Percentiles rank a stretch among this genome's conserved stretches.
Conservation (phyloP, 2,888 invertebrate species). For the Malthinus flaveolus region DNA sequence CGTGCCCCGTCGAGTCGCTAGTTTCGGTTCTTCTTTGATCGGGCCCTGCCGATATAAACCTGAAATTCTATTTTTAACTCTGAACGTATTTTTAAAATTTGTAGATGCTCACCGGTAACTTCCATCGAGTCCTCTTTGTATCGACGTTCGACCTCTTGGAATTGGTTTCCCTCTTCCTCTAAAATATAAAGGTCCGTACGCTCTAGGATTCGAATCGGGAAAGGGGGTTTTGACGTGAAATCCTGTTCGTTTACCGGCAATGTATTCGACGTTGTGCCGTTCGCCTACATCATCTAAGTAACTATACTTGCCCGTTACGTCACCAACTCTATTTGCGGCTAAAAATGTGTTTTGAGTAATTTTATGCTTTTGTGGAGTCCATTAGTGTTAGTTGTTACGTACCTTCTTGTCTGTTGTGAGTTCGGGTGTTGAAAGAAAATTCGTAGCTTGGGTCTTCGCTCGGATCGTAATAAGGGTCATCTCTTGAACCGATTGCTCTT, state of each 20-base stretch:
- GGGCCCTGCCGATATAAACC: constrained; percentile 75
- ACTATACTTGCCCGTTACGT: constrained; percentile 65
- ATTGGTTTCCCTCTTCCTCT: constrained; percentile 65
- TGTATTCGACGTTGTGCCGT: constrained; percentile 74
- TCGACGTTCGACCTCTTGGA: constrained; percentile 71
- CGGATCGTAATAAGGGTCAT: constrained; percentile 75
- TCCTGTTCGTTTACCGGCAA: constrained; percentile 75
- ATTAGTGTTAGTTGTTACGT: constrained; percentile 12
- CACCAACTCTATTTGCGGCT: constrained; percentile 49
- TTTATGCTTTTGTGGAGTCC: too few relatives aligned
- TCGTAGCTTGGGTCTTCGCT: constrained; percentile 77
- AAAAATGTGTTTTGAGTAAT: constrained; percentile 18
- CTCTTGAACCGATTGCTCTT: constrained; percentile 65
- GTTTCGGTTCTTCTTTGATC: constrained; percentile 76
- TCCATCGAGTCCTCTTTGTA: constrained; percentile 72
- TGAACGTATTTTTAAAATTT: not conserved
- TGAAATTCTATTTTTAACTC: constrained; percentile 40
- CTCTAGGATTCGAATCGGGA: constrained; percentile 69
- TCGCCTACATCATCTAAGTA: constrained; percentile 77
- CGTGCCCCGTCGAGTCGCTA: constrained; percentile 71
- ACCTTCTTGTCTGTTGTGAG: constrained; percentile 68
- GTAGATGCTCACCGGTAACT: constrained; percentile 67
- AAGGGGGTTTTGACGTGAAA: constrained; percentile 73
- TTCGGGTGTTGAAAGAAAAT: constrained; percentile 68
- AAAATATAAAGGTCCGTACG: constrained; percentile 66